Evolutionary conservation across 2,888 invertebrate species (phyloP).

Genomic region (Agrochola macilenta): DNA sequence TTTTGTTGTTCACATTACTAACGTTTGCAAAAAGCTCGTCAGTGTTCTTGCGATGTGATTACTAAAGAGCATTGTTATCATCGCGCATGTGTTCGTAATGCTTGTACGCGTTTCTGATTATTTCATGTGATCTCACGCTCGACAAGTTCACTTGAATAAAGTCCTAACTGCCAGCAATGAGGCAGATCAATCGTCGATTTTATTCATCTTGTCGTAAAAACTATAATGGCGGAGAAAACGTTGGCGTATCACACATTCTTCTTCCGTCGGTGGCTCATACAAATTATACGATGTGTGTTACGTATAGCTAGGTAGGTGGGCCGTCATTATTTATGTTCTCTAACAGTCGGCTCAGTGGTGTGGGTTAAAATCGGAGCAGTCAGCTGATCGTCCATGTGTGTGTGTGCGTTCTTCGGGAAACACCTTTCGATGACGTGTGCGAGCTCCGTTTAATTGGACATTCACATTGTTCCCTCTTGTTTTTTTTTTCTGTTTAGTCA

Average conservation of each 20-base stretch:
- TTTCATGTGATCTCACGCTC: constrained; percentile 87
- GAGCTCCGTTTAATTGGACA: constrained; percentile 90
- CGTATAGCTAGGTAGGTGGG: constrained; percentile 90
- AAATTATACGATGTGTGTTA: constrained; percentile 89
- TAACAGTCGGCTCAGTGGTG: constrained; percentile 88
- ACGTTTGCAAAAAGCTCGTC: constrained; percentile 51
- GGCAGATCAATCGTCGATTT: constrained; percentile 79
- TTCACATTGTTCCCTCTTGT: constrained; percentile 88
- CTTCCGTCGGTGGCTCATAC: constrained; percentile 86
- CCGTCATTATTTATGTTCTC: constrained; percentile 91
- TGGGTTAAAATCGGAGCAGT: constrained; percentile 91
- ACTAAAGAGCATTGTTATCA: constrained; percentile 75
- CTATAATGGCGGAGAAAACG: constrained; percentile 83
- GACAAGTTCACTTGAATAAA: constrained; percentile 72
- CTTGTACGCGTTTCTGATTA: constrained; percentile 85
- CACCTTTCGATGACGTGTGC: constrained; percentile 90
- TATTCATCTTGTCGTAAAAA: constrained; percentile 83
- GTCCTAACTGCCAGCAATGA: constrained; percentile 79
- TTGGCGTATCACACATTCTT: constrained; percentile 86
- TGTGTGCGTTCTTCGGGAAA: constrained; percentile 90
- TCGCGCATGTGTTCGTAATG: constrained; percentile 79
- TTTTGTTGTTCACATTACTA: constrained; percentile 29
- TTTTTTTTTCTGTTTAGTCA: constrained; percentile 76
- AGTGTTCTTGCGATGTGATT: constrained; percentile 55
- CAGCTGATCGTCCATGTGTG: constrained; percentile 88